Conservation (phyloP, 1,140 invertebrate species). For the Zaprionus tsacasi region DNA sequence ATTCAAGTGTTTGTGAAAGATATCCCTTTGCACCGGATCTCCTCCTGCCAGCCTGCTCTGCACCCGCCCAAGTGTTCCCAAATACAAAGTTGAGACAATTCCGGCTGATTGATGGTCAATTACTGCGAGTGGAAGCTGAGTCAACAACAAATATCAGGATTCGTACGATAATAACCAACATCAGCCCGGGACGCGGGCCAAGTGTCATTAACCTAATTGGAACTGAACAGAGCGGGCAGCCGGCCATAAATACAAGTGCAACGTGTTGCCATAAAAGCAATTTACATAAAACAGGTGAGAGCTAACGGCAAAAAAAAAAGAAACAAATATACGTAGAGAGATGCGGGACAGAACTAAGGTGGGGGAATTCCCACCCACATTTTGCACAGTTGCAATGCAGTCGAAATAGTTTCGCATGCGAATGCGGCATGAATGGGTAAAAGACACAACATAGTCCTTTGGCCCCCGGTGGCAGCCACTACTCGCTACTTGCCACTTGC, state of each 20-base stretch:
- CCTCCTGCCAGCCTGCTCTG: background rate
- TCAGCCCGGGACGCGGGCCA: conserved; percentile 41
- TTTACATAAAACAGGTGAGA: conserved; percentile 79
- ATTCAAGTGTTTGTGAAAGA: conserved; percentile 56
- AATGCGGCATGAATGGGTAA: conserved; percentile 35
- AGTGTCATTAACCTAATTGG: conserved; percentile 81
- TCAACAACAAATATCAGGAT: conserved; percentile 35
- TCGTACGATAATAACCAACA: conserved; percentile 60
- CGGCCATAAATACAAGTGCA: conserved; percentile 71
- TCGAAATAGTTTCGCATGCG: conserved; percentile 47
- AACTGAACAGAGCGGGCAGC: conserved; percentile 30
- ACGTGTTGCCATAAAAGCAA: conserved; percentile 80
- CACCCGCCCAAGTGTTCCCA: background rate
- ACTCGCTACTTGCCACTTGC: conserved; percentile 15
- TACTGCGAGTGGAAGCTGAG: conserved; percentile 62
- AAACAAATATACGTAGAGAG: conserved; percentile 6
- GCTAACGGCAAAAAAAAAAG: conserved; percentile 24
- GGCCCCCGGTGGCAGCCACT: background rate
- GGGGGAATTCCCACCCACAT: conserved; percentile 23
- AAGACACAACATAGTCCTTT: conserved; percentile 55
- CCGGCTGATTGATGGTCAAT: conserved; percentile 73
- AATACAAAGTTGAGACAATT: conserved; percentile 57
- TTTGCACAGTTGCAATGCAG: conserved; percentile 67
- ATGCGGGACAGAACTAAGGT: conserved; percentile 16
- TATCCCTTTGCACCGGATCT: background rate